These are phyloP conservation scores for Acanthurus lineatus DNA, from an alignment of 2,797 vertebrate genomes.

Conservation along the genomic window DNA sequence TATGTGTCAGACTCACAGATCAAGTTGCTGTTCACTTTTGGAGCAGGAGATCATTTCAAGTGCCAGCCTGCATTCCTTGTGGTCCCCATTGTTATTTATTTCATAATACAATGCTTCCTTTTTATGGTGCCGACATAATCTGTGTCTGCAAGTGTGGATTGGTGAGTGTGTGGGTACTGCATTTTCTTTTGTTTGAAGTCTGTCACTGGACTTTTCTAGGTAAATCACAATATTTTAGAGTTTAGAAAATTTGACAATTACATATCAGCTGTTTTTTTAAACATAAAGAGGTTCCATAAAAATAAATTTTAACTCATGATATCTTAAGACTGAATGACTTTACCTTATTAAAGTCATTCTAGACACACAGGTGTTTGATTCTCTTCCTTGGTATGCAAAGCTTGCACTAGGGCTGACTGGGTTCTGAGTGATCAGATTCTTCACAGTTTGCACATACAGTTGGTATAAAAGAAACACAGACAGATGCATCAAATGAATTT, in stretches of 20 bases:
- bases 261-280: not conserved
- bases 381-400: not conserved
- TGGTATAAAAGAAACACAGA: not conserved
- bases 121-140: conserved; percentile 6
- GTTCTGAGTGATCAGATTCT: not conserved
- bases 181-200: not conserved
- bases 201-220: too few species aligned
- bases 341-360: too few species aligned
- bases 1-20: conserved; percentile 31
- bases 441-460: not conserved
- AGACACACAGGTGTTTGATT: not conserved
- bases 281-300: not conserved
- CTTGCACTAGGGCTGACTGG: not conserved
- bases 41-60: conserved; percentile 45
- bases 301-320: not conserved
- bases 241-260: not conserved
- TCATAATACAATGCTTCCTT: conserved; percentile 25
- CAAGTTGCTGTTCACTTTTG: conserved; percentile 54
- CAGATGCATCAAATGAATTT: not conserved
- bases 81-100: conserved; percentile 43
- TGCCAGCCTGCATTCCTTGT: conserved; percentile 33
- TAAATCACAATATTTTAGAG: too few species aligned
- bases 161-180: conserved; percentile 8
- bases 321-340: too few species aligned
- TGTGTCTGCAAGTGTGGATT: conserved; percentile 19